A percentile compares a stretch with the other conserved stretches of the same genome.
Conservation (phyloP, 1,140 invertebrate genomes). For the Euura saliciscinereae region DNA sequence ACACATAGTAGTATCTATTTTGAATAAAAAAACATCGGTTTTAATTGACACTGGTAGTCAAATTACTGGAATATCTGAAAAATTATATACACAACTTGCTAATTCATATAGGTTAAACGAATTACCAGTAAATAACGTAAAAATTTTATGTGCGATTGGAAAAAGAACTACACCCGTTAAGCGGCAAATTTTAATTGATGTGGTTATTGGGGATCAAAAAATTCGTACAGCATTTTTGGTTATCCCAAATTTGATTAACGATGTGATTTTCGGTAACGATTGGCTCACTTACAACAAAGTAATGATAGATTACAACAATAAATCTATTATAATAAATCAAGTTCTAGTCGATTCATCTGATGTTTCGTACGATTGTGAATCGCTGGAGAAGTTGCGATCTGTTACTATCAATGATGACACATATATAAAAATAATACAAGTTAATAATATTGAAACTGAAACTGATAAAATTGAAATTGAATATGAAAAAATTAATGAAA, state of each 20-base stretch:
- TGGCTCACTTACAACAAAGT: neutral
- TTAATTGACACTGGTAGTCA: constrained; percentile 20
- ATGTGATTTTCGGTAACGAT: constrained; percentile 3
- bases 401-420: neutral
- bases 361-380: neutral
- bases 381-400: neutral
- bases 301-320: neutral
- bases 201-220: neutral
- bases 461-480: neutral
- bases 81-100: constrained; percentile 12
- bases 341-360: neutral
- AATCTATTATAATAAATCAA: neutral
- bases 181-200: neutral
- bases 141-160: neutral
- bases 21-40: neutral
- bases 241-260: constrained; percentile 1
- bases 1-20: neutral
- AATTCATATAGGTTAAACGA: neutral
- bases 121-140: constrained; percentile 14
- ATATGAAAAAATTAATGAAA: neutral
- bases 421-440: neutral
- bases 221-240: constrained; percentile 5
- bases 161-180: neutral
- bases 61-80: constrained; percentile 14
- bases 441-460: too few relatives aligned